Evolutionary conservation across 2,888 invertebrate species (phyloP), one percentile per base, ranked within the genome.

Genomic region (Acleris cristana): DNA sequence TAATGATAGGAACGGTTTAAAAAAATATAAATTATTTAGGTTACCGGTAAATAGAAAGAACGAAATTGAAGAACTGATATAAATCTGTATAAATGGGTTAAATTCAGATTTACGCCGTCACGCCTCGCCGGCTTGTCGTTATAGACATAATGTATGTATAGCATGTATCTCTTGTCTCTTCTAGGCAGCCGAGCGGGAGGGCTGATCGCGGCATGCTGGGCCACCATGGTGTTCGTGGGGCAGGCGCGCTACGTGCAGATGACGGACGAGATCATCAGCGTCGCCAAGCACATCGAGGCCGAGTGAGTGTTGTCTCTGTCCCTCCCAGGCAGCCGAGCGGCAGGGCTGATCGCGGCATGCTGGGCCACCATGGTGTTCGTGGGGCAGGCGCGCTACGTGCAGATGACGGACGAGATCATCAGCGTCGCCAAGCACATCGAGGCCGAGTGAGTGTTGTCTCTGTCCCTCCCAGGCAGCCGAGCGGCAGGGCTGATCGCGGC

Each of bases 141-240:
- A 2, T 21, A 21, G 21, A 21, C 3, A 3, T 21, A 21, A 34
- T 34, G 34, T 34, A 1, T n/a, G n/a, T n/a, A 18, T 45, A 19
- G n/a, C 26, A 30, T 10, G 34, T 40, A 10, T 48, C 54, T 40
- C 26, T 34, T 6, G 12, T n/a, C n/a, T n/a, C 19, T 68, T 60
- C 0, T 73, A 93, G 96, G 96, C 55, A 96, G 96, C 2, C 92
- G 96, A 71, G 95, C 96, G 23, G 96, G 96, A 40, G 98, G 98
- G 1, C 95, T 97, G 69, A 98, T 99, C 74, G 99, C 99, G 2
- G 96, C 98, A 3, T 98, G 98, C 81, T 99, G 99, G 99, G 98
- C 99, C 0, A 96, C 99, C 44, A 93, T 99, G 93, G 94, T 99
- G 94, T 95, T 95, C 86, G 96, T 97, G 77, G 99, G 99, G n/a